A percentile compares a stretch with the other conserved stretches of the same genome.
Conservation (phyloP, 2,888 invertebrate genomes). For the Trichacis sp. region DNA sequence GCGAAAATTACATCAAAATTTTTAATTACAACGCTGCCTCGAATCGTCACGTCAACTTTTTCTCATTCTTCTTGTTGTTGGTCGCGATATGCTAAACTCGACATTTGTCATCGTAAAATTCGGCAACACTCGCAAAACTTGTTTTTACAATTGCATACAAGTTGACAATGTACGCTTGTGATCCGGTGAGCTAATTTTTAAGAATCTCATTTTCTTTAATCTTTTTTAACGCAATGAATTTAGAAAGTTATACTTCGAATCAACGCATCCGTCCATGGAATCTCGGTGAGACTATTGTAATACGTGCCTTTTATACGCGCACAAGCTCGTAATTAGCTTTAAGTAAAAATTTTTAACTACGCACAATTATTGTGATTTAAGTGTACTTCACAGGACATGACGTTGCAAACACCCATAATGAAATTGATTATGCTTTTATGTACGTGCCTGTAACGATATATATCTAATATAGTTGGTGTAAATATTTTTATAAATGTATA, state of each 20-base stretch:
- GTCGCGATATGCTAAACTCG: not conserved
- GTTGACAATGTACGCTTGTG: too few species aligned
- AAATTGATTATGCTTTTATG: too few species aligned
- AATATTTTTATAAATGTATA: constrained; percentile 2
- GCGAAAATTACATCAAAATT: constrained; percentile 80
- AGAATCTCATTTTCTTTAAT: not conserved
- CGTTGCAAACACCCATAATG: too few species aligned
- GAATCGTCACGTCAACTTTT: not conserved
- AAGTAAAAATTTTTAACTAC: too few species aligned
- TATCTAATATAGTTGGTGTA: not conserved
- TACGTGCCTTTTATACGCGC: not conserved
- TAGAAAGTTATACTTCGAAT: too few species aligned
- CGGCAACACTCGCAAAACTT: not conserved
- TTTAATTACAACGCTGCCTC: constrained; percentile 71
- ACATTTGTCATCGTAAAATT: not conserved
- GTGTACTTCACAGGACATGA: too few species aligned
- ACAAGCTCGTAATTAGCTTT: too few species aligned
- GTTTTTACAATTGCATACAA: too few species aligned
- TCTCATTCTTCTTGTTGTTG: not conserved
- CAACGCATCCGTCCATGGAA: not conserved
- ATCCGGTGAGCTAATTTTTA: not conserved
- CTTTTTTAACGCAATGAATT: too few species aligned
- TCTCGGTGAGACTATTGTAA: not conserved
- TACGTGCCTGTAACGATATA: too few species aligned
- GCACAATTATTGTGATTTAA: too few species aligned